These are phyloP conservation scores for Trematocara stigmaticum DNA, from an alignment of 2,113 vertebrate species.

Conservation along the genomic window DNA sequence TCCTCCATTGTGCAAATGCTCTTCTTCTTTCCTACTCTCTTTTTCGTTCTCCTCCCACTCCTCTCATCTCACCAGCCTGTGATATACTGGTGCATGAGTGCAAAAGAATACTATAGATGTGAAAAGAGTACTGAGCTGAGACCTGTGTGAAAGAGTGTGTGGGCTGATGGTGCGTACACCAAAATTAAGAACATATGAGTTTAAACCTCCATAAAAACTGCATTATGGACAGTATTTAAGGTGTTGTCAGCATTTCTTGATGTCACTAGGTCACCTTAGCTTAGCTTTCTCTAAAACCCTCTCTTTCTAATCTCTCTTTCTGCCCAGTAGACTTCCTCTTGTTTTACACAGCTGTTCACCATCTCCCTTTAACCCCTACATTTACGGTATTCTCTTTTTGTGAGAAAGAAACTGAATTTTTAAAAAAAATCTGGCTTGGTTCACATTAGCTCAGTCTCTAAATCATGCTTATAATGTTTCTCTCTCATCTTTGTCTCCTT, in stretches of 20 bases:
- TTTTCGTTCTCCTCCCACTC: constrained; percentile 19
- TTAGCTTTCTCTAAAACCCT: not conserved
- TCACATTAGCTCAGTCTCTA: not conserved
- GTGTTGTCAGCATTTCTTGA: not conserved
- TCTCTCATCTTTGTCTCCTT: not conserved
- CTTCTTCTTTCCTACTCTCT: constrained; percentile 1
- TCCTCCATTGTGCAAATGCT: constrained; percentile 24
- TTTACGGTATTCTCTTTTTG: not conserved
- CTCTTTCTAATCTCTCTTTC: not conserved
- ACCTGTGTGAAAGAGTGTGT: not conserved
- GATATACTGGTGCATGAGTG: constrained; percentile 41
- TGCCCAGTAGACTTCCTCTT: not conserved
- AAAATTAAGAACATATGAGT: not conserved
- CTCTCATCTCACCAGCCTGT: constrained; percentile 41
- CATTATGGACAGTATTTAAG: not conserved
- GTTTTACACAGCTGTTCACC: not conserved
- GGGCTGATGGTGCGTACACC: not conserved
- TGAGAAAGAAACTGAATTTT: not conserved
- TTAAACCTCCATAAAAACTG: not conserved
- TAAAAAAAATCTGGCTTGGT: not conserved
- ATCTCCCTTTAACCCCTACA: not conserved
- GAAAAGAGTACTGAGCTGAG: constrained; percentile 34
- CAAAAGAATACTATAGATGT: constrained; percentile 25
- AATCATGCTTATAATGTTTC: not conserved
- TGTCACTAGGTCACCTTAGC: not conserved